Evolutionary conservation across 2,888 invertebrate genomes (phyloP).

Genomic region (Ophraella communa): DNA sequence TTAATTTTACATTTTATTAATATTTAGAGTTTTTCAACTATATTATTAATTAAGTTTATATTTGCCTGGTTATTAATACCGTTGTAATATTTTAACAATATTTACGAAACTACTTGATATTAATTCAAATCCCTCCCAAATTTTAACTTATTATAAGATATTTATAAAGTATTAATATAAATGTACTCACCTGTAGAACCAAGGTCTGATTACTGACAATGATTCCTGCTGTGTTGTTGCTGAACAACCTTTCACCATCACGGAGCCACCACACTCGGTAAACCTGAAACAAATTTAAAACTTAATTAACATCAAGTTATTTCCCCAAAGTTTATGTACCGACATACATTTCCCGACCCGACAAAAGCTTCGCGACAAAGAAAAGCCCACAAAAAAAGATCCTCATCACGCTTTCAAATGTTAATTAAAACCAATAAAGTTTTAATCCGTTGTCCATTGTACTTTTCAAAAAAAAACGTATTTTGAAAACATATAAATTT

Average conservation of each 20-base stretch:
- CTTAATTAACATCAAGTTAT: background rate
- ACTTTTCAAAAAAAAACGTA: too few species aligned
- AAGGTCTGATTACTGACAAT: slow-evolving; percentile 83
- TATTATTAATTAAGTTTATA: too few species aligned
- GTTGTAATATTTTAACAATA: too few species aligned
- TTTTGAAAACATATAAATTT: too few species aligned
- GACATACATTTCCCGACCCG: background rate
- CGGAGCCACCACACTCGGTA: slow-evolving; percentile 56
- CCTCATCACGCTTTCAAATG: background rate
- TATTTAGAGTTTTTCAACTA: too few species aligned
- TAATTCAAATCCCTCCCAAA: background rate
- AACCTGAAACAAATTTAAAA: slow-evolving; percentile 49
- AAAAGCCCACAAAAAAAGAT: background rate
- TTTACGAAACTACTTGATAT: too few species aligned
- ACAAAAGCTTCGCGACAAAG: background rate
- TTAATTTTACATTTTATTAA: too few species aligned
- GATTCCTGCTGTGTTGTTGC: slow-evolving; percentile 76
- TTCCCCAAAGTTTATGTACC: slow-evolving; percentile 3
- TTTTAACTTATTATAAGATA: too few species aligned
- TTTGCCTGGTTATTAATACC: too few species aligned
- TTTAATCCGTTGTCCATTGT: too few species aligned
- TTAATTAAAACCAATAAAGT: background rate
- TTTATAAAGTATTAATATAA: background rate
- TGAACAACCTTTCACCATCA: slow-evolving; percentile 72
- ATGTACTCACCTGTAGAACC: slow-evolving; percentile 70